These are phyloP conservation scores for Casuarius casuarius DNA, from an alignment of 2,113 vertebrate species.

Conservation along the genomic window DNA sequence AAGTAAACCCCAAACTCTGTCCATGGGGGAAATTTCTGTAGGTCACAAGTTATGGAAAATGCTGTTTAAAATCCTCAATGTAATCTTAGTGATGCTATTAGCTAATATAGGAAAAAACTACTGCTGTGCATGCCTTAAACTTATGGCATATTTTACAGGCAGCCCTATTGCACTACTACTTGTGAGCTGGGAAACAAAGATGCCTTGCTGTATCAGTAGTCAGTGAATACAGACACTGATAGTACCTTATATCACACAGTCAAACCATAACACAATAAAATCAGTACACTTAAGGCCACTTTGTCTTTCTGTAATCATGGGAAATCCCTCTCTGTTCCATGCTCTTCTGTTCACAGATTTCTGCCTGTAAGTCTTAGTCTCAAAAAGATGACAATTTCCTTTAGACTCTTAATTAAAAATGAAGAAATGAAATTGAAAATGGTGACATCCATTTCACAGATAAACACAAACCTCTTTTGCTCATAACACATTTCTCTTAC, in stretches of 20 bases:
- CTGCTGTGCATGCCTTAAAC: not conserved
- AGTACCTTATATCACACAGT: not conserved
- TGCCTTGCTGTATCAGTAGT: not conserved
- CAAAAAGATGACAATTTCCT: not conserved
- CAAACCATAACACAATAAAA: not conserved
- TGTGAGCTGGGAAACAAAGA: not conserved
- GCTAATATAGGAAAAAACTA: not conserved
- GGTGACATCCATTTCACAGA: not conserved
- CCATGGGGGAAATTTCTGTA: not conserved
- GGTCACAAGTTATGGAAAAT: not conserved
- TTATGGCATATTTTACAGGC: not conserved
- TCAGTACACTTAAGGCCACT: not conserved
- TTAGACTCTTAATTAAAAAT: not conserved
- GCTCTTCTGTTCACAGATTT: not conserved
- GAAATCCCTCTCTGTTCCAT: not conserved
- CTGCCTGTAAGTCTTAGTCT: not conserved
- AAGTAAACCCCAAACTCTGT: not conserved
- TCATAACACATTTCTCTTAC: not conserved
- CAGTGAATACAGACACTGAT: not conserved
- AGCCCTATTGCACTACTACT: not conserved
- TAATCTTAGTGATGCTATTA: not conserved
- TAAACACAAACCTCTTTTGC: not conserved
- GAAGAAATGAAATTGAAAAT: not conserved
- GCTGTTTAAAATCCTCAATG: not conserved
- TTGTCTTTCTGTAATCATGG: not conserved